Evolutionary conservation across 2,113 vertebrate species (phyloP), one percentile per base, ranked within the genome.

Genomic region (Otus sunia): DNA sequence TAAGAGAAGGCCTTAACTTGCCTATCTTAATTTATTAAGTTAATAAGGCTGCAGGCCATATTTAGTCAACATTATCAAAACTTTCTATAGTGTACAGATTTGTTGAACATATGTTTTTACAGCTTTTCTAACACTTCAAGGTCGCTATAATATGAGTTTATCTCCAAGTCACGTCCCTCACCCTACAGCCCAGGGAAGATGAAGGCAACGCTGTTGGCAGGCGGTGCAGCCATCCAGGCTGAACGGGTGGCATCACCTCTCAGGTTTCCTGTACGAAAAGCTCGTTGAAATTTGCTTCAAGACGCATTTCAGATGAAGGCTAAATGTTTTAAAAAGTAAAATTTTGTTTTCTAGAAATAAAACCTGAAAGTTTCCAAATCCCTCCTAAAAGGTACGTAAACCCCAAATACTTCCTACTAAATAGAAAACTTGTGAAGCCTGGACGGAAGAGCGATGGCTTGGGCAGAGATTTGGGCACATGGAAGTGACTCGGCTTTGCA

Each of bases 161-260:
- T 43, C 62, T 72, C 37, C 37, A 72, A 30, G 71, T 32, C 12
- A 2, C 1, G 0, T 17, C 49, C 10, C n/a, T 36, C 18, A 12
- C 37, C 4, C 12, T 4, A 0, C 0, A 4, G 9, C 41, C 12
- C 3, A 11, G 62, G 34, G 27, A 9, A 43, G 60, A 5, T 0
- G 0, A 15, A n/a, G 11, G 25, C 18, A 18, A 22, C 9, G 1
- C 15, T 8, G 22, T 15, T 3, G 3, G 53, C 5, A 3, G 17
- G 29, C 6, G 3, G 6, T 27, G 17, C 6, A 9, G 15, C 47
- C 43, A 10, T 25, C 23, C 18, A 4, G 49, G 27, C 2, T 8
- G 39, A 39, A 22, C 4, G 2, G 8, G 3, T 18, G 39, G 27
- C 62, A 11, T 15, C 47, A 19, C 6, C 5, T 11, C 32, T 12